These are phyloP conservation scores for Characodon lateralis DNA, from an alignment of 2,797 vertebrate genomes.

Conservation along the genomic window DNA sequence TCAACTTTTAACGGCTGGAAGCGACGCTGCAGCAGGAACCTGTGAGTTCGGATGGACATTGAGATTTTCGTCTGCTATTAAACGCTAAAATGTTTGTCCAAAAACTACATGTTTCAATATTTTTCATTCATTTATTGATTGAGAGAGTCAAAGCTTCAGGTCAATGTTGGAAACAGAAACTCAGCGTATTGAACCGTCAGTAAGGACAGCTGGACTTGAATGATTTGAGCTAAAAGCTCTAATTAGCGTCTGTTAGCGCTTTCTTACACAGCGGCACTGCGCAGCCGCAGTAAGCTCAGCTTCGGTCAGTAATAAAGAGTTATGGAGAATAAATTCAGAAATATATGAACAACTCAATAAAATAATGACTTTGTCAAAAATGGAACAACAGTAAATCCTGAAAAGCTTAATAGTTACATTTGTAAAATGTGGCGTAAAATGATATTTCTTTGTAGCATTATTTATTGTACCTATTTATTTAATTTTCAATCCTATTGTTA, in stretches of 20 bases:
- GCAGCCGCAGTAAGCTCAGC: slow-evolving; percentile 1
- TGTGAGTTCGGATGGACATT: slow-evolving; percentile 9
- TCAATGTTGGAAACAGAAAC: background rate
- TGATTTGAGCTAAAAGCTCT: background rate
- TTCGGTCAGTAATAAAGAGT: no score
- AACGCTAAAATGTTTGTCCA: background rate
- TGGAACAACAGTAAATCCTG: no score
- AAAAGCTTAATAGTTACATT: no score
- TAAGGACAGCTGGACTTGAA: background rate
- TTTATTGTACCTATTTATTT: no score
- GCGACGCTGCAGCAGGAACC: background rate
- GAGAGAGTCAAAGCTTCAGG: no score
- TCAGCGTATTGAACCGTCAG: background rate
- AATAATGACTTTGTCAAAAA: no score
- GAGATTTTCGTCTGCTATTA: background rate
- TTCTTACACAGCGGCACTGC: background rate
- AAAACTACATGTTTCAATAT: background rate
- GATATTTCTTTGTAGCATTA: no score
- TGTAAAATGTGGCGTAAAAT: no score
- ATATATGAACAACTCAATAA: no score
- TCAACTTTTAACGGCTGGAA: background rate
- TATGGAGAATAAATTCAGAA: no score
- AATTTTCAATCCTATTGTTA: no score
- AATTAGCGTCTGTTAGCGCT: background rate
- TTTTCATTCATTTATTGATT: background rate